Evolutionary conservation across 2,888 invertebrate genomes (phyloP).

Genomic region (Pherbina coryleti): DNA sequence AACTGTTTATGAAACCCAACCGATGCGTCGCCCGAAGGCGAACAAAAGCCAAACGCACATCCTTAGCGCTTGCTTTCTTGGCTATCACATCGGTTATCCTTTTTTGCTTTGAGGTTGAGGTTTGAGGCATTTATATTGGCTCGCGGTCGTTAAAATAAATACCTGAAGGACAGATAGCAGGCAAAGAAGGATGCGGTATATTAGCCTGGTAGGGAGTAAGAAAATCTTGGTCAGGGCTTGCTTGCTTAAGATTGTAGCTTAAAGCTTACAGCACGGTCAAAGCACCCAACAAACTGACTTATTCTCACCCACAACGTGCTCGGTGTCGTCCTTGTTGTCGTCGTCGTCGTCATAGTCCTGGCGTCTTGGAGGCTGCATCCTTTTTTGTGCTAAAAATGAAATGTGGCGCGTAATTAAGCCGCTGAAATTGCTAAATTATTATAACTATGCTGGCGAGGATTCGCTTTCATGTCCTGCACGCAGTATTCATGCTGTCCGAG

Average conservation of each 20-base stretch:
- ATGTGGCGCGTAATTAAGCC: constrained; percentile 69
- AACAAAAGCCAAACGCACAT: neutral
- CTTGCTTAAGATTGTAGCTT: too few relatives aligned
- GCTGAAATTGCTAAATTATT: constrained; percentile 69
- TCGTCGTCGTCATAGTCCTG: constrained; percentile 43
- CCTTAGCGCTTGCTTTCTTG: neutral
- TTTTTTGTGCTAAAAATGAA: constrained; percentile 60
- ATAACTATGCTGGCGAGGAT: constrained; percentile 51
- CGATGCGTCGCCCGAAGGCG: neutral
- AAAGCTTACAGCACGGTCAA: neutral
- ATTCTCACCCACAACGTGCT: neutral
- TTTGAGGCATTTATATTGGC: constrained; percentile 37
- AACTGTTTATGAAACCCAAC: constrained; percentile 39
- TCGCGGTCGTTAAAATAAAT: constrained; percentile 39
- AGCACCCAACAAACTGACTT: neutral
- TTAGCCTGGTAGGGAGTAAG: too few relatives aligned
- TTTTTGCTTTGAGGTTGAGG: neutral
- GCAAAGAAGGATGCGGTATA: constrained; percentile 1
- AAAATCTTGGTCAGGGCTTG: too few relatives aligned
- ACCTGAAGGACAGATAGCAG: constrained; percentile 20
- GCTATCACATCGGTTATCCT: neutral
- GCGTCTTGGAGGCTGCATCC: constrained; percentile 38
- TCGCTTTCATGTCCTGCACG: constrained; percentile 15
- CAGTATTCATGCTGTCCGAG: neutral
- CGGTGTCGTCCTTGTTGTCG: constrained; percentile 22